phyloP scores from a whole-genome alignment of 2,113 vertebrate species.

The Chamaetylas fuelleborni region DNA sequence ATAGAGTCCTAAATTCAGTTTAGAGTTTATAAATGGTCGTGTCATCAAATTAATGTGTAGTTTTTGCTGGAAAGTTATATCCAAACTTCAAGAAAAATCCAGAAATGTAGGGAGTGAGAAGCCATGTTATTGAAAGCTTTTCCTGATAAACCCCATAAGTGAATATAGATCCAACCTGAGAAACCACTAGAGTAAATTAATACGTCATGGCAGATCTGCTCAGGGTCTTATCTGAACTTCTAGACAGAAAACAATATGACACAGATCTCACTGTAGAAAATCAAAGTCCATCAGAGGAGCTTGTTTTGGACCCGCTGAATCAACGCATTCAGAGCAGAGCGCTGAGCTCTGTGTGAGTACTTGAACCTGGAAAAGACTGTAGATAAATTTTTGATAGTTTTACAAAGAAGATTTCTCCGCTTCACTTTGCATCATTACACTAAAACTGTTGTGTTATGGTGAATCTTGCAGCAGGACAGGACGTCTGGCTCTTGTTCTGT shows the following conservation, averaged over 20 bases:
- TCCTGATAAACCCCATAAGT: accelerated
- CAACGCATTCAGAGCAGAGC: background rate
- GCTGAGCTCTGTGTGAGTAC: background rate
- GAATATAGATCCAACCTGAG: background rate
- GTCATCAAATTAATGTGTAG: background rate
- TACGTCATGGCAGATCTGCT: background rate
- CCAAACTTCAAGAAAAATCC: background rate
- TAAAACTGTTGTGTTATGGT: background rate
- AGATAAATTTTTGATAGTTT: background rate
- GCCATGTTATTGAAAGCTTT: background rate
- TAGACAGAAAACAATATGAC: background rate
- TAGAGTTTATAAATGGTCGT: background rate
- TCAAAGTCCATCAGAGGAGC: background rate
- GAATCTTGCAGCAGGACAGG: background rate
- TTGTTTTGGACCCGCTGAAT: background rate
- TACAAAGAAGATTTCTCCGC: background rate
- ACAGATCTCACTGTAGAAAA: background rate
- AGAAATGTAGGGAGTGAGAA: background rate
- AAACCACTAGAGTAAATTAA: background rate
- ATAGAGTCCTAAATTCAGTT: background rate
- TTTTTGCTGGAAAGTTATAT: background rate
- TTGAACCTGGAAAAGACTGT: background rate
- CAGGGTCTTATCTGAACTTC: background rate
- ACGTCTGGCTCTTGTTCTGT: background rate
- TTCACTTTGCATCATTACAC: background rate